Percentiles rank a stretch among this genome's conserved stretches.
Evolutionary conservation across 2,113 vertebrate species (phyloP).

Genomic region (Syngnathoides biaculeatus): DNA sequence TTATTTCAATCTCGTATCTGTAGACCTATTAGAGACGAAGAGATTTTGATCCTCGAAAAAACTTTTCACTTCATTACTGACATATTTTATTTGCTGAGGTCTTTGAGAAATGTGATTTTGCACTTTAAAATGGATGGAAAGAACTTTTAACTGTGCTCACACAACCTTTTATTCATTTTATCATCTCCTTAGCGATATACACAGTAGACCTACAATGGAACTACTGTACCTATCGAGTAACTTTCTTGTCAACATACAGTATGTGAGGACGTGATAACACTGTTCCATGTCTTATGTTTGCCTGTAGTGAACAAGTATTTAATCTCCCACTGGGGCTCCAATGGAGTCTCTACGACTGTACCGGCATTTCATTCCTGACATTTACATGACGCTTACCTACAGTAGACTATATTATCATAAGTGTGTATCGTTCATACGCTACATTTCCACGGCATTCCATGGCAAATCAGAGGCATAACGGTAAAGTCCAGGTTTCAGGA

Average conservation of each 20-base stretch:
- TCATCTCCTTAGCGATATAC: not conserved
- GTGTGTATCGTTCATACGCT: not conserved
- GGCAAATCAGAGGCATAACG: not conserved
- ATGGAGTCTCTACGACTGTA: not conserved
- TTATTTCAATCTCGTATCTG: constrained; percentile 11
- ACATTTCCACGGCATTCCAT: not conserved
- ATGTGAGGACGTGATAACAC: not conserved
- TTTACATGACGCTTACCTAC: constrained; percentile 15
- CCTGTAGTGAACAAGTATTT: not conserved
- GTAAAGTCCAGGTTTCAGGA: not conserved
- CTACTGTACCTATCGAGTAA: not conserved
- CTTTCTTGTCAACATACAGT: not conserved
- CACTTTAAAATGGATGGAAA: constrained; percentile 20
- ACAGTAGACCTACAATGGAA: not conserved
- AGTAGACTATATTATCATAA: constrained; percentile 15
- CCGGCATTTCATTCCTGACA: constrained; percentile 6
- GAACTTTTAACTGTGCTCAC: constrained; percentile 20
- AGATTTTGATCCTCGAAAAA: constrained; percentile 43
- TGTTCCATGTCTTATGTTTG: not conserved
- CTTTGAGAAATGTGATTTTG: constrained; percentile 23
- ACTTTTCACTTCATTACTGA: constrained; percentile 45
- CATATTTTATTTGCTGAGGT: constrained; percentile 29
- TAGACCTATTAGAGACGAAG: constrained; percentile 29
- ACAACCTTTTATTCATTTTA: constrained; percentile 5
- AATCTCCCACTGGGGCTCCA: not conserved